Evolutionary conservation across 2,113 vertebrate species (phyloP).

Genomic region (Pluvianellus socialis): DNA sequence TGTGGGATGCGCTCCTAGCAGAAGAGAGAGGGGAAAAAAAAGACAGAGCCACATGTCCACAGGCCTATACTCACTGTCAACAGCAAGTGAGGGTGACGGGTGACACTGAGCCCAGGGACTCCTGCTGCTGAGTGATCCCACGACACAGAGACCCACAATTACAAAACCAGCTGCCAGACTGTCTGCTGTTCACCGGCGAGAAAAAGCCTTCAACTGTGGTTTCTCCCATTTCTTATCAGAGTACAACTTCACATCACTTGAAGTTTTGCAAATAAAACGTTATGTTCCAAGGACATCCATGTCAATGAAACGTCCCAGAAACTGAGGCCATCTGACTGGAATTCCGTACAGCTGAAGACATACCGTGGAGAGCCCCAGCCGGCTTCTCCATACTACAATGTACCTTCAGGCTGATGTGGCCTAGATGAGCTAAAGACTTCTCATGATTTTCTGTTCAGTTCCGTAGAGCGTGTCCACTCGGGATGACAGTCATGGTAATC

Average conservation of each 20-base stretch:
- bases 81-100: background rate
- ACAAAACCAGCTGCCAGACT: background rate
- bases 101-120: background rate
- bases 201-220: background rate
- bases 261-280: background rate
- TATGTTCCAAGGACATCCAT: background rate
- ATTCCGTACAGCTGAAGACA: background rate
- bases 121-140: background rate
- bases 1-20: no score
- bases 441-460: background rate
- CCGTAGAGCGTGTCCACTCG: background rate
- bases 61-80: background rate
- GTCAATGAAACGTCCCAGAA: background rate
- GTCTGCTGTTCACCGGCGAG: background rate
- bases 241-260: rapidly evolving
- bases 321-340: background rate
- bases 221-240: background rate
- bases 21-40: background rate
- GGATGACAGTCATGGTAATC: background rate
- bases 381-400: background rate
- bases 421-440: no score
- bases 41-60: rapidly evolving
- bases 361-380: background rate
- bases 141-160: background rate
- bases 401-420: background rate